A percentile compares a stretch with the other conserved stretches of the same genome.
phyloP scores from a whole-genome alignment of 2,888 invertebrate genomes.

The Orthosia cruda region DNA sequence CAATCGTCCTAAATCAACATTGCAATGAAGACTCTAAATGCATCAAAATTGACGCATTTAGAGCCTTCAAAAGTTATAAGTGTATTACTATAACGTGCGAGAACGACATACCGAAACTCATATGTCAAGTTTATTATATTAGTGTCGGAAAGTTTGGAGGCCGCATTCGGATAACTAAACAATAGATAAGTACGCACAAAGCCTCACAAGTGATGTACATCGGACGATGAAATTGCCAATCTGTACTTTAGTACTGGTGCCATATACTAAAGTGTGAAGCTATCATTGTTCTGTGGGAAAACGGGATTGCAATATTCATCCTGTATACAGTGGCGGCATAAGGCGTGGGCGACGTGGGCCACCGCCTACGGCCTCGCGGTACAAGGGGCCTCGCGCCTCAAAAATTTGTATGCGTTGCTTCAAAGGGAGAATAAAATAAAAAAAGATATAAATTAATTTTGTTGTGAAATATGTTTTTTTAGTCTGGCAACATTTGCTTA shows the following conservation, averaged over 20 bases:
- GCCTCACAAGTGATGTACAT: conserved; percentile 62
- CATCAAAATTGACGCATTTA: conserved; percentile 55
- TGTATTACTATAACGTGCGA: conserved; percentile 54
- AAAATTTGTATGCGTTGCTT: too few relatives aligned
- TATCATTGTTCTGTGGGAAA: conserved; percentile 43
- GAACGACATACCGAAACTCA: conserved; percentile 62
- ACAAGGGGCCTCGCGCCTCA: too few relatives aligned
- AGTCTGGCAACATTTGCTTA: too few relatives aligned
- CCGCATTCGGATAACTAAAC: conserved; percentile 43
- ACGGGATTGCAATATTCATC: conserved; percentile 31
- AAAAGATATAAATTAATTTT: too few relatives aligned
- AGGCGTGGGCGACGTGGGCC: too few relatives aligned
- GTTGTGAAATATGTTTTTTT: too few relatives aligned
- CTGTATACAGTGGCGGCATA: too few relatives aligned
- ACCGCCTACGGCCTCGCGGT: too few relatives aligned
- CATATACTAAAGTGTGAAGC: conserved; percentile 29
- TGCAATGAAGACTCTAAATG: too few relatives aligned
- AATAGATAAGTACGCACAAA: conserved; percentile 58
- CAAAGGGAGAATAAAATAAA: too few relatives aligned
- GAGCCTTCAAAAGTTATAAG: conserved; percentile 58
- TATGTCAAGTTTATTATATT: conserved; percentile 72
- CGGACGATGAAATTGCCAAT: conserved; percentile 61
- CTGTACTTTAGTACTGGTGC: conserved; percentile 32
- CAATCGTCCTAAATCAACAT: conserved; percentile 47
- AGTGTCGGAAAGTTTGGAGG: conserved; percentile 68